These are phyloP conservation scores for Hormaphis cornu DNA, from an alignment of 1,140 invertebrate genomes.

Conservation along the genomic window DNA sequence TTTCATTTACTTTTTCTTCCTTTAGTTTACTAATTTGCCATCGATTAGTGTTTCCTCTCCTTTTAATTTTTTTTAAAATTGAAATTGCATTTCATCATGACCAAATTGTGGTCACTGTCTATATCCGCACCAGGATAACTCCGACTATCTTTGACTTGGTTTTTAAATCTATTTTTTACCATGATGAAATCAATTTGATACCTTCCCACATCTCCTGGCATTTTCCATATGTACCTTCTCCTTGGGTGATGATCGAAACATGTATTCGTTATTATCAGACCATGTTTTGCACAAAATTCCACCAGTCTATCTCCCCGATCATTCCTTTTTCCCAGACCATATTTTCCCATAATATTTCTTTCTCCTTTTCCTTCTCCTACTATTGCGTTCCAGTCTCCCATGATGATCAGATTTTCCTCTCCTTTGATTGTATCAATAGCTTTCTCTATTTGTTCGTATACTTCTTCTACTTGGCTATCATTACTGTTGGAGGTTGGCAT, in stretches of 20 bases:
- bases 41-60: too few relatives aligned
- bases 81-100: constrained; percentile 32
- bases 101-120: too few relatives aligned
- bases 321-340: constrained; percentile 39
- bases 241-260: neutral
- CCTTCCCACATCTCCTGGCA: neutral
- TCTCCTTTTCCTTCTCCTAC: constrained; percentile 31
- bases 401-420: constrained; percentile 5
- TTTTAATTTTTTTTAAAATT: constrained; percentile 13
- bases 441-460: constrained; percentile 6
- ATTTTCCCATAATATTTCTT: too few relatives aligned
- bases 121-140: too few relatives aligned
- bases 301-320: constrained; percentile 41
- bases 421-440: constrained; percentile 23
- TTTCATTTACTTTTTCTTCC: too few relatives aligned
- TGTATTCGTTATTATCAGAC: neutral
- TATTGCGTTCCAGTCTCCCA: constrained; percentile 38
- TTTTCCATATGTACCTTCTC: too few relatives aligned
- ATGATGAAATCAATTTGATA: constrained; percentile 27
- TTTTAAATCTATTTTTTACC: constrained; percentile 38
- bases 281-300: constrained; percentile 38
- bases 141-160: constrained; percentile 37
- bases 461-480: too few relatives aligned
- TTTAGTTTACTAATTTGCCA: too few relatives aligned
- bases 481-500: too few relatives aligned